Percentiles rank a stretch among this genome's conserved stretches.
These are phyloP conservation scores for Hedychridium roseum DNA, from an alignment of 2,888 invertebrate species.

Conservation along the genomic window DNA sequence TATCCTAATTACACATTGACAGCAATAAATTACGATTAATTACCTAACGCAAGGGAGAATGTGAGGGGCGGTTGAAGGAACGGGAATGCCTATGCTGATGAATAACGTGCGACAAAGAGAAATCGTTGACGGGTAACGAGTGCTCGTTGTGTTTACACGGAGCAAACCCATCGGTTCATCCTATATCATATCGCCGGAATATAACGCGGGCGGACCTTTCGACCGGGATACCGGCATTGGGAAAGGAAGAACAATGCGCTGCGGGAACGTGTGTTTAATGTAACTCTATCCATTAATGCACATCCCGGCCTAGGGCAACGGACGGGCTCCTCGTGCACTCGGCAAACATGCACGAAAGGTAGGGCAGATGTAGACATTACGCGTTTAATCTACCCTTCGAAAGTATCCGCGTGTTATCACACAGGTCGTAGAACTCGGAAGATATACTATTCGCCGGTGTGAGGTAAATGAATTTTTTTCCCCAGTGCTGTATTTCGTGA, in stretches of 20 bases:
- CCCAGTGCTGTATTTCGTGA: neutral
- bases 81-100: constrained; percentile 13
- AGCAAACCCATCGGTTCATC: constrained; percentile 15
- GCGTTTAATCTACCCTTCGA: constrained; percentile 5
- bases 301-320: constrained; percentile 57
- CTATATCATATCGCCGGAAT: constrained; percentile 20
- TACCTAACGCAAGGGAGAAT: too few relatives aligned
- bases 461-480: neutral
- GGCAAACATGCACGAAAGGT: constrained; percentile 34
- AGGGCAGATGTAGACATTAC: constrained; percentile 13
- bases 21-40: too few relatives aligned
- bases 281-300: constrained; percentile 64
- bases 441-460: neutral
- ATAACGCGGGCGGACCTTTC: constrained; percentile 11
- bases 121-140: neutral
- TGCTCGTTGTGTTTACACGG: constrained; percentile 13
- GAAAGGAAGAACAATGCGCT: constrained; percentile 23
- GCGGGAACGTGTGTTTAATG: constrained; percentile 54
- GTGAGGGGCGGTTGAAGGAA: too few relatives aligned
- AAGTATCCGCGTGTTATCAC: constrained; percentile 11
- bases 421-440: constrained; percentile 11
- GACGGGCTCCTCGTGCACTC: constrained; percentile 27
- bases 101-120: neutral
- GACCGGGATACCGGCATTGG: constrained; percentile 12
- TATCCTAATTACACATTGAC: too few relatives aligned